A percentile compares a stretch with the other conserved stretches of the same genome.
phyloP scores from a whole-genome alignment of 2,113 vertebrate genomes.

The Myodes glareolus region DNA sequence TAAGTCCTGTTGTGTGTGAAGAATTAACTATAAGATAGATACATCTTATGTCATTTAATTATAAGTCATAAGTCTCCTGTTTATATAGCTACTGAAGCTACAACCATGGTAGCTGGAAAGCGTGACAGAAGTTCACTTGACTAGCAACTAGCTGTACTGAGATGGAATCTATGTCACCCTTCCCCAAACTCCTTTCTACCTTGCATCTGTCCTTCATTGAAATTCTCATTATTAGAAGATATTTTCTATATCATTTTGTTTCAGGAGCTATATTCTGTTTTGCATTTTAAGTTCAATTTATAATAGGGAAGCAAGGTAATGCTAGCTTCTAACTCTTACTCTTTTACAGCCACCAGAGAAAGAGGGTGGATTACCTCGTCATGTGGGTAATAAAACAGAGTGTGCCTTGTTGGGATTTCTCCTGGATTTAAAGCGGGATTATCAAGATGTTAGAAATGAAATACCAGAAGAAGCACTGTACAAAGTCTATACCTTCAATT shows the following conservation, averaged over 20 bases:
- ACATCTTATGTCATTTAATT: constrained; percentile 7
- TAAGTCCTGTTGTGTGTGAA: not conserved
- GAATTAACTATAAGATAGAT: not conserved
- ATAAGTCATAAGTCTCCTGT: not conserved
- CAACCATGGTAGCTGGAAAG: not conserved
- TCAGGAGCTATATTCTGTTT: constrained; percentile 36
- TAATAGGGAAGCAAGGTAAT: constrained; percentile 16
- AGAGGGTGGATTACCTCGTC: constrained; percentile 97
- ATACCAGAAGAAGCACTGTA: constrained; percentile 98
- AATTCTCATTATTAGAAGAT: not conserved
- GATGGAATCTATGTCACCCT: not conserved
- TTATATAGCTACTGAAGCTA: constrained; percentile 52
- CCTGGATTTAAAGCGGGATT: constrained; percentile 96
- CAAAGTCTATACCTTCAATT: constrained; percentile 99
- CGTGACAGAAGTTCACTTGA: not conserved
- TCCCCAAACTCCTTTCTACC: not conserved
- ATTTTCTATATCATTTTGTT: constrained; percentile 39
- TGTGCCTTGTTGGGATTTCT: constrained; percentile 98
- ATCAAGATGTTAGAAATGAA: constrained; percentile 96
- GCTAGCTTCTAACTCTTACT: constrained; percentile 46
- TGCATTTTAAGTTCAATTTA: constrained; percentile 35
- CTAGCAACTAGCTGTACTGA: constrained; percentile 11
- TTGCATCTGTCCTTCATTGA: constrained; percentile 33
- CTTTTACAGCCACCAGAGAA: constrained; percentile 95
- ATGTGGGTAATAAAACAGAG: constrained; percentile 99